Evolutionary conservation across 1,140 invertebrate species (phyloP), one percentile per base, ranked within the genome.

Genomic region (Drosophila littoralis): DNA sequence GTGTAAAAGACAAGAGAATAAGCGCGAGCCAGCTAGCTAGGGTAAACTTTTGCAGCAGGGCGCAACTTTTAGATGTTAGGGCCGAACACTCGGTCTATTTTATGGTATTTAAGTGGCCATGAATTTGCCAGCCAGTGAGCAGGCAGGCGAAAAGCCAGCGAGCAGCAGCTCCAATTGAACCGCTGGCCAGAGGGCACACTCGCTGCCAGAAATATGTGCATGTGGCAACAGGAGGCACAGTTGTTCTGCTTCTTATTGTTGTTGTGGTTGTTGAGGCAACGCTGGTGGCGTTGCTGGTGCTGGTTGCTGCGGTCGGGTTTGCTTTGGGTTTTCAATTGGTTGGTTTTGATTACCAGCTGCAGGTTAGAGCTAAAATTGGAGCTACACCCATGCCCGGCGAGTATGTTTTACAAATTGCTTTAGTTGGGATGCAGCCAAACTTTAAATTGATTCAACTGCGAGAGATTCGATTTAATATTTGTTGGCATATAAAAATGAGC

Each of bases 51-150:
- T 46, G 42, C 22, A 22, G 2, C 22, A 22, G 22, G 54, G 71
- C 69, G 64, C 79, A 88, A 86, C 83, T 88, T 86, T 86, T 83
- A 68, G 60, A 79, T 86, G 88, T 88, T 82, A 88, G 83, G 83
- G 73, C 73, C 83, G 79, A 67, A 66, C 69, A 77, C 72, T 79
- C 77, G 83, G 83, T 88, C 79, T 81, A 86, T 86, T 86, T 86
- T 86, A 82, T 80, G 83, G 83, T 81, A 83, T 88, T 86, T 88
- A 88, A 86, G 83, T 88, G 83, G 75, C 83, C 83, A 86, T 86
- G 83, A 86, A 88, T 88, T 86, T 77, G 58, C 79, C 50, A 58
- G 63, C 50, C 68, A 77, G 51, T 13, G 17, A 57, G 12, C n/a
- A 13, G 22, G 22, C 22, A 28, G 22, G 22, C 22, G 22, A 28